Evolutionary conservation across 1,140 invertebrate genomes (phyloP).

Genomic region (Ditylenchus dipsaci): DNA sequence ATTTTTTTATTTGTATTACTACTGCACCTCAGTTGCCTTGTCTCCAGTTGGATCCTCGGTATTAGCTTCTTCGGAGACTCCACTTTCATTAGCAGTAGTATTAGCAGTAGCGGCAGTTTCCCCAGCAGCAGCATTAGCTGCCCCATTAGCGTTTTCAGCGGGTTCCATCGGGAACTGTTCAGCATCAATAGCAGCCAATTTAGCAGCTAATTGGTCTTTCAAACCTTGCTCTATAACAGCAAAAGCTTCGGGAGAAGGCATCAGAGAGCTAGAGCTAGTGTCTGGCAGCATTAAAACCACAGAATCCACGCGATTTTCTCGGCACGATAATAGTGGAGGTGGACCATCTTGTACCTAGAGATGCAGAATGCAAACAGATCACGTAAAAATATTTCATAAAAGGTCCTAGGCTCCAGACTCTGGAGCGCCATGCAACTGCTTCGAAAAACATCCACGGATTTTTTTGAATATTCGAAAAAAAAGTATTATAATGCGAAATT

Average conservation of each 20-base stretch:
- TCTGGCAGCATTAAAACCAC: slow-evolving; percentile 94
- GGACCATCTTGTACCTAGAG: slow-evolving; percentile 57
- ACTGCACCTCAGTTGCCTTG: too few species aligned
- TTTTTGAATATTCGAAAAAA: too few species aligned
- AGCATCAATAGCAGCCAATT: slow-evolving; percentile 52
- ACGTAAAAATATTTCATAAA: slow-evolving; percentile 2
- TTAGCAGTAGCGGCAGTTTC: background rate
- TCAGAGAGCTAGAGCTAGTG: slow-evolving; percentile 77
- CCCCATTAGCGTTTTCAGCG: background rate
- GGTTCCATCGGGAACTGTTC: slow-evolving; percentile 38
- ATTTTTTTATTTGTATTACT: too few species aligned
- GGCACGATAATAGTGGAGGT: slow-evolving; percentile 73
- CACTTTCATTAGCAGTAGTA: background rate
- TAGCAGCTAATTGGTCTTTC: slow-evolving; percentile 47
- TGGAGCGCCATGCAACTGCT: too few species aligned
- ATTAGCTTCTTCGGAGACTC: background rate
- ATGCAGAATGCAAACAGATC: slow-evolving; percentile 9
- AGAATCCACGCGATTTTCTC: slow-evolving; percentile 78
- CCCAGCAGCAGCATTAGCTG: background rate
- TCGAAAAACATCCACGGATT: too few species aligned
- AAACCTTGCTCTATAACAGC: slow-evolving; percentile 25
- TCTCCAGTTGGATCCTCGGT: too few species aligned
- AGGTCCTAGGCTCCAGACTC: too few species aligned
- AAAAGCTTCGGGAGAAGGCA: slow-evolving; percentile 69
- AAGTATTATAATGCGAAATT: too few species aligned